These are phyloP conservation scores for Miniopterus natalensis DNA, from an alignment of 2,113 vertebrate species.

Conservation along the genomic window DNA sequence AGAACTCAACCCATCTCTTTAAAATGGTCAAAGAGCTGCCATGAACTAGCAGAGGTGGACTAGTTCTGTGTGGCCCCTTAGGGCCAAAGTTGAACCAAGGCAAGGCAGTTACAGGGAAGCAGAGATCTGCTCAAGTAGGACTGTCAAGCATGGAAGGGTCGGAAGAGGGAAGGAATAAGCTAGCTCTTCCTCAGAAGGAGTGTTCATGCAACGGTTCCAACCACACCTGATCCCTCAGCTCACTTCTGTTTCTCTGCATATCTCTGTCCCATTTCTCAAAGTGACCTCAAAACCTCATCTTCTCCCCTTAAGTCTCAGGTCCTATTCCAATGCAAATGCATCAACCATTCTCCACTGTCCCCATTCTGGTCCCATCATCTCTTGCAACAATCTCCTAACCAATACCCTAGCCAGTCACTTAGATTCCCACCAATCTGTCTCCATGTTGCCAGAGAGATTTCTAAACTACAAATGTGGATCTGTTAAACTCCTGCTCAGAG, in stretches of 20 bases:
- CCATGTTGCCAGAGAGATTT: not conserved
- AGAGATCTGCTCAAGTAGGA: not conserved
- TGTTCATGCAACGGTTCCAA: not conserved
- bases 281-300: not conserved
- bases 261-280: not conserved
- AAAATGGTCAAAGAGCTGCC: not conserved
- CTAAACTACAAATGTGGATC: not conserved
- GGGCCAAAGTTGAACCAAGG: not conserved
- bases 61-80: not conserved
- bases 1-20: not conserved
- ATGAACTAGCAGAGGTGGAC: not conserved
- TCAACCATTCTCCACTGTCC: not conserved
- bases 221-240: not conserved
- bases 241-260: not conserved
- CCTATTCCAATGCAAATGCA: not conserved
- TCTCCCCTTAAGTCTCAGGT: not conserved
- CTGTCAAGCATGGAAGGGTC: not conserved
- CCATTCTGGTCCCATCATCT: not conserved
- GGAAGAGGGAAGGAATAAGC: not conserved
- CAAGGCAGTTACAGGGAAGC: not conserved
- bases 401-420: not conserved
- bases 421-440: not conserved
- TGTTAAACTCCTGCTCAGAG: not conserved
- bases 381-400: not conserved
- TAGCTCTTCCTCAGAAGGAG: not conserved